Percentiles rank a stretch among this genome's conserved stretches.
Evolutionary conservation across 1,140 invertebrate species (phyloP).

Genomic region (Apis mellifera): DNA sequence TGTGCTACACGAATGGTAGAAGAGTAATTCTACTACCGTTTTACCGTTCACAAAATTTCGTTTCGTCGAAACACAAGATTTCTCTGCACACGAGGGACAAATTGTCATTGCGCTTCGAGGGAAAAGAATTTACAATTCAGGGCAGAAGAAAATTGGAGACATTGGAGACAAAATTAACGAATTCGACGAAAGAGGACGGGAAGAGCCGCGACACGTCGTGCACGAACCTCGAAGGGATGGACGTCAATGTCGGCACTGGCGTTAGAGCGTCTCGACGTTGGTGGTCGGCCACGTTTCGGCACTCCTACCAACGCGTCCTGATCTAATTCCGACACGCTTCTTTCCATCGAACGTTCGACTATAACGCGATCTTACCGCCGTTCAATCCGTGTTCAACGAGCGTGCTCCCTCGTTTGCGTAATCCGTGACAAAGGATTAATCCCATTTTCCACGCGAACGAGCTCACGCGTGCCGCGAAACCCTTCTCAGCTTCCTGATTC

Average conservation of each 20-base stretch:
- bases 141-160: no score
- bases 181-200: no score
- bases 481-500: neutral
- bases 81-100: no score
- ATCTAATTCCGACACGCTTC: slow-evolving; percentile 56
- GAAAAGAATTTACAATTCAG: no score
- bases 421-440: neutral
- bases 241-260: slow-evolving; percentile 55
- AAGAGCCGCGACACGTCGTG: neutral
- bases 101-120: no score
- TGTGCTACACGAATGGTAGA: neutral
- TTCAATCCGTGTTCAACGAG: neutral
- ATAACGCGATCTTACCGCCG: neutral
- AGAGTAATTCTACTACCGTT: no score
- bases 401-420: neutral
- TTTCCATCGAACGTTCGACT: slow-evolving; percentile 4
- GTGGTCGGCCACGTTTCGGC: slow-evolving; percentile 28
- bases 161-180: neutral
- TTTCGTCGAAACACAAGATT: no score
- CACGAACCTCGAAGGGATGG: slow-evolving; percentile 37
- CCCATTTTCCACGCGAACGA: neutral
- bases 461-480: neutral
- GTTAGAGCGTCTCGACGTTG: slow-evolving; percentile 30
- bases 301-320: slow-evolving; percentile 51
- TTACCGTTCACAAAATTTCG: no score